These are phyloP conservation scores for Drepana falcataria DNA, from an alignment of 2,888 invertebrate species.

Conservation along the genomic window DNA sequence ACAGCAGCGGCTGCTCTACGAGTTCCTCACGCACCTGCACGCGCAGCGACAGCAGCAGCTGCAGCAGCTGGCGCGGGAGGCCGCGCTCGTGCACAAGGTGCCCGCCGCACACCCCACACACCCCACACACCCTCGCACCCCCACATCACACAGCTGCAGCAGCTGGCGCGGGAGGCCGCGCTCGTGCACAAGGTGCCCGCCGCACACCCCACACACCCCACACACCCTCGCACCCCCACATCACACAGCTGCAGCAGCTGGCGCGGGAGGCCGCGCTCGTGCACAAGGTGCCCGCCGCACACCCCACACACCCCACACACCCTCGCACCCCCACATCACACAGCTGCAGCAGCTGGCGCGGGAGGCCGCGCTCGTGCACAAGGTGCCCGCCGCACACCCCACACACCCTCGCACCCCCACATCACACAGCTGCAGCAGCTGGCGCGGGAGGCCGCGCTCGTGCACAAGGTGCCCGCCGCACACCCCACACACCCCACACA, in stretches of 20 bases:
- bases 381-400: too few relatives aligned
- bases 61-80: constrained; percentile 78
- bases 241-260: constrained; percentile 76
- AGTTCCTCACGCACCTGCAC: constrained; percentile 88
- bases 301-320: constrained; percentile 62
- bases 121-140: constrained; percentile 66
- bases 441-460: too few relatives aligned
- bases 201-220: constrained; percentile 79
- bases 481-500: too few relatives aligned
- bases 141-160: constrained; percentile 81
- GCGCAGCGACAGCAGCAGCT: constrained; percentile 83
- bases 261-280: constrained; percentile 85
- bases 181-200: constrained; percentile 73
- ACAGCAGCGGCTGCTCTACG: constrained; percentile 89
- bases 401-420: too few relatives aligned
- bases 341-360: too few relatives aligned
- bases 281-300: constrained; percentile 29
- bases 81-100: constrained; percentile 81
- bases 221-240: constrained; percentile 81
- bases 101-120: constrained; percentile 32
- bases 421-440: too few relatives aligned
- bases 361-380: too few relatives aligned
- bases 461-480: too few relatives aligned
- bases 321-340: too few relatives aligned
- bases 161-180: constrained; percentile 81